Evolutionary conservation across 2,888 invertebrate genomes (phyloP).

Genomic region (Liodrosophila aerea): DNA sequence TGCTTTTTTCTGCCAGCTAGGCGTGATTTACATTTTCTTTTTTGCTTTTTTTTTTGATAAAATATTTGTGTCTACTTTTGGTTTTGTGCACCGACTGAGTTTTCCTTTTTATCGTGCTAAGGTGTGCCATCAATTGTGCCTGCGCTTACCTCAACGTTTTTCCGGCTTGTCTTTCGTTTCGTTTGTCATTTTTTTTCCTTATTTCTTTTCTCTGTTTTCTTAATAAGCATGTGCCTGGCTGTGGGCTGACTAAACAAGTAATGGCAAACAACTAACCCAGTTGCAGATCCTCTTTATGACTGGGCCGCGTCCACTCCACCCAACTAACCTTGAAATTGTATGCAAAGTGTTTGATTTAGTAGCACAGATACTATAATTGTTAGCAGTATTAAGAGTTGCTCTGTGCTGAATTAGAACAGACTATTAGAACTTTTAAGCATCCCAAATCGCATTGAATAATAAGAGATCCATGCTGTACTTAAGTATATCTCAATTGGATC

Average conservation of each 20-base stretch:
- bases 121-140: conserved; percentile 77
- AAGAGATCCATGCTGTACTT: too few relatives aligned
- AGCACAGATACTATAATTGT: neutral
- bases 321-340: conserved; percentile 11
- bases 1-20: conserved; percentile 43
- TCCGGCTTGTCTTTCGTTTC: conserved; percentile 43
- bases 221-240: conserved; percentile 40
- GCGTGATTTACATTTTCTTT: conserved; percentile 68
- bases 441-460: too few relatives aligned
- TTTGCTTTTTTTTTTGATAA: conserved; percentile 47
- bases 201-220: conserved; percentile 31
- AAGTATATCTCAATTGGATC: too few relatives aligned
- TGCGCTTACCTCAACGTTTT: conserved; percentile 35
- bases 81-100: conserved; percentile 70
- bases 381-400: neutral
- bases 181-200: conserved; percentile 18
- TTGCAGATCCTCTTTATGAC: conserved; percentile 25
- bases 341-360: neutral
- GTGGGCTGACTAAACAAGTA: conserved; percentile 26
- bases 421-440: too few relatives aligned
- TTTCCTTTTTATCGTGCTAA: conserved; percentile 79
- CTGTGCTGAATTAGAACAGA: too few relatives aligned
- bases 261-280: conserved; percentile 55
- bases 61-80: conserved; percentile 64
- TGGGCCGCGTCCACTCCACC: neutral